Evolutionary conservation across 2,888 invertebrate species (phyloP), one percentile per base, ranked within the genome.

Genomic region (Unio delphinus): DNA sequence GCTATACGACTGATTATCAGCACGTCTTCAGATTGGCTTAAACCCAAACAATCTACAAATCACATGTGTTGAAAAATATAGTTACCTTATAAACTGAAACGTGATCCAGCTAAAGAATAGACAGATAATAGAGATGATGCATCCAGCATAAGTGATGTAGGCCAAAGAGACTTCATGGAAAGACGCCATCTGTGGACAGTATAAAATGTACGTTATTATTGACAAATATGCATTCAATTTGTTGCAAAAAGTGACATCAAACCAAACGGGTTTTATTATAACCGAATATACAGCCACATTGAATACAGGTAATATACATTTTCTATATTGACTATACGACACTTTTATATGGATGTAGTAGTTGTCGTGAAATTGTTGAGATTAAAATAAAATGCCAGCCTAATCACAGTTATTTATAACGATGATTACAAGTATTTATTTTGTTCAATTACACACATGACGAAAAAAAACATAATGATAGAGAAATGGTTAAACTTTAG

Each of bases 51-150:
- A 23, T 0, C 65, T 34, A 54, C 4, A 23, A 23, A 23, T 11
- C 20, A 56, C 26, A 45, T 56, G 55, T 4, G 6, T 55, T n/a
- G 4, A 56, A 23, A 1, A 54, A 56, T 34, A 67, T 26, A 68
- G 78, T 74, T 79, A 87, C 87, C 82, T 77, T 70, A 85, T 78
- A 68, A 83, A 84, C 28, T 80, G 77, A 66, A 87, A 87, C 6
- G 87, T 87, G 54, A 87, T 60, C 80, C 80, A 83, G 65, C 82
- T 78, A 65, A 83, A 74, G 67, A 83, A 76, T 18, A 86, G 80
- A 64, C 83, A 80, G 28, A 84, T 67, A 26, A 82, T 79, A 17
- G 87, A 87, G 65, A 87, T 83, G 69, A 83, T 78, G 65, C 85
- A 85, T 6, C 87, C 87, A 18, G 83, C 76, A 60, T 81, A 82